These are phyloP conservation scores for Chionomys nivalis DNA, from an alignment of 2,113 vertebrate species.

Conservation along the genomic window DNA sequence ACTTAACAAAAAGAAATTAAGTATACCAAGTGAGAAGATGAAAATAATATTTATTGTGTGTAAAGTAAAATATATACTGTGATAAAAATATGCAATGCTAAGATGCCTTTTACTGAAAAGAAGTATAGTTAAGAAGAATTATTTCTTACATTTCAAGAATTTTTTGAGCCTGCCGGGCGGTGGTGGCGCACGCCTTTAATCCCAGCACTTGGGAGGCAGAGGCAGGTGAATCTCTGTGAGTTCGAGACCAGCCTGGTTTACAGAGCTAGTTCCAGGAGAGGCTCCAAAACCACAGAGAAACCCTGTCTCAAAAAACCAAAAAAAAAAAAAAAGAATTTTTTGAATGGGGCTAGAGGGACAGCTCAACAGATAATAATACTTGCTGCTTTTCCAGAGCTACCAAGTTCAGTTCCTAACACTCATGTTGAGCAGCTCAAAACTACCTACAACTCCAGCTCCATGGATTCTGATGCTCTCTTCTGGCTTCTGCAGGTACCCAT, in stretches of 20 bases:
- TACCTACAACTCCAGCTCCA: background rate
- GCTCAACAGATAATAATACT: background rate
- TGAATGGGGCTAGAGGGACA: background rate
- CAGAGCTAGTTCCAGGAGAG: too few relatives aligned
- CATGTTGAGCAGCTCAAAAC: background rate
- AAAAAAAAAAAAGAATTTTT: too few relatives aligned
- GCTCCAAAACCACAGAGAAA: too few relatives aligned
- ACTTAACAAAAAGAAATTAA: background rate
- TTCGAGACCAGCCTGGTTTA: too few relatives aligned
- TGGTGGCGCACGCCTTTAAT: too few relatives aligned
- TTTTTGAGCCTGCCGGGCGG: too few relatives aligned
- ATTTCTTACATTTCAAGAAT: constrained; percentile 11
- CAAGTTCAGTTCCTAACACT: background rate
- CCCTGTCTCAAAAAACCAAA: too few relatives aligned
- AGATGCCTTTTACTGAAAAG: background rate
- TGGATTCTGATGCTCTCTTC: background rate
- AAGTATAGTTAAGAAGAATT: constrained; percentile 50
- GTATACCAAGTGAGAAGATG: background rate
- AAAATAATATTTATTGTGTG: constrained; percentile 36
- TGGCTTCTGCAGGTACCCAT: background rate
- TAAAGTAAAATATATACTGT: background rate
- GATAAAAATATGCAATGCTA: background rate
- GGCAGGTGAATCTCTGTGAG: too few relatives aligned
- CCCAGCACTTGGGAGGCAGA: too few relatives aligned
- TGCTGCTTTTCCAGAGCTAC: background rate